These are phyloP conservation scores for Stenichneumon culpator DNA, from an alignment of 2,888 invertebrate species.

Conservation along the genomic window DNA sequence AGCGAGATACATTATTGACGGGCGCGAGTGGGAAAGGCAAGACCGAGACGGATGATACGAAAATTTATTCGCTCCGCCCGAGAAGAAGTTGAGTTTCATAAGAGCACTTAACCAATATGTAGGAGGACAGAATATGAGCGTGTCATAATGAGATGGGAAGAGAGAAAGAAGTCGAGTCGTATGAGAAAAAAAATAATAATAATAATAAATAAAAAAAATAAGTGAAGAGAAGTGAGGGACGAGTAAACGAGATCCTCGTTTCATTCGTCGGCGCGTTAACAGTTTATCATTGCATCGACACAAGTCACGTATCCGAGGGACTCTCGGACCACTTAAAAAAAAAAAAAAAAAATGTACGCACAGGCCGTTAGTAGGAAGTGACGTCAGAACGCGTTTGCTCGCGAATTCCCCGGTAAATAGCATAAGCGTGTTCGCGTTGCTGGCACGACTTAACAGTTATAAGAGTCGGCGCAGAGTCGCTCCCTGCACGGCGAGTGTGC, in stretches of 20 bases:
- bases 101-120: conserved; percentile 67
- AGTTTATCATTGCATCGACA: conserved; percentile 83
- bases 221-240: conserved; percentile 66
- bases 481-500: neutral
- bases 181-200: conserved; percentile 35
- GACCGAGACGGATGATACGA: conserved; percentile 41
- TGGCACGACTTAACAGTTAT: conserved; percentile 35
- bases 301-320: conserved; percentile 79
- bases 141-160: conserved; percentile 67
- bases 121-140: conserved; percentile 71
- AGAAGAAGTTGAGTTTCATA: conserved; percentile 59
- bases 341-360: conserved; percentile 52
- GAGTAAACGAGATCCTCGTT: conserved; percentile 71
- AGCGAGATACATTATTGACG: conserved; percentile 34
- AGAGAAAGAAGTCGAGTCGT: conserved; percentile 52
- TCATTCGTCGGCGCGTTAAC: conserved; percentile 78
- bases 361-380: conserved; percentile 82
- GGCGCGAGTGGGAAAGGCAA: conserved; percentile 6
- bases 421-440: conserved; percentile 11
- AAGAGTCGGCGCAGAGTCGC: neutral
- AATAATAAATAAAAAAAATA: conserved; percentile 18
- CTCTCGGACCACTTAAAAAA: conserved; percentile 71
- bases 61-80: conserved; percentile 58
- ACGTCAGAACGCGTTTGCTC: conserved; percentile 75
- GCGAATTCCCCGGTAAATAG: conserved; percentile 53